Evolutionary conservation across 2,797 vertebrate genomes (phyloP).

Genomic region (Pteronotus mesoamericanus): DNA sequence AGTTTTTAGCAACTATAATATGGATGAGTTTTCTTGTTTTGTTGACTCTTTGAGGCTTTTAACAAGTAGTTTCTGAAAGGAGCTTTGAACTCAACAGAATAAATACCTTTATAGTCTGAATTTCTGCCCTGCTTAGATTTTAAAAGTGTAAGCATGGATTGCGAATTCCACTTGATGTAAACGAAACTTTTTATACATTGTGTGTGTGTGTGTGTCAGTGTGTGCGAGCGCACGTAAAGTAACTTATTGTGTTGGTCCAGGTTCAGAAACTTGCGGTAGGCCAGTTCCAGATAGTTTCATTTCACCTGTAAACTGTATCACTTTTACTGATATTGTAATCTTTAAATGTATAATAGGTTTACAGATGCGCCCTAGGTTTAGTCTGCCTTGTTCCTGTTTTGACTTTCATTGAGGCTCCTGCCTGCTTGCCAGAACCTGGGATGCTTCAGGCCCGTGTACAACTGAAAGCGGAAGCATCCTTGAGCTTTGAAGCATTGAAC

Average conservation of each 20-base stretch:
- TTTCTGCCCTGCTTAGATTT: slow-evolving; percentile 79
- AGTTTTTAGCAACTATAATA: slow-evolving; percentile 51
- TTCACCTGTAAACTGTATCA: slow-evolving; percentile 83
- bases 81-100: slow-evolving; percentile 70
- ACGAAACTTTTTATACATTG: slow-evolving; percentile 73
- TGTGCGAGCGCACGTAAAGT: background rate
- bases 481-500: slow-evolving; percentile 85
- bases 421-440: slow-evolving; percentile 84
- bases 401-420: slow-evolving; percentile 81
- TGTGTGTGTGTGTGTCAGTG: background rate
- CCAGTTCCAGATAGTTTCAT: slow-evolving; percentile 82
- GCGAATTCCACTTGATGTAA: slow-evolving; percentile 82
- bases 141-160: slow-evolving; percentile 79
- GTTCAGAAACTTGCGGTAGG: slow-evolving; percentile 83
- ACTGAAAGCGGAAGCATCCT: slow-evolving; percentile 73
- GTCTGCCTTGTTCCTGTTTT: slow-evolving; percentile 77
- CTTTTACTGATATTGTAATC: slow-evolving; percentile 80
- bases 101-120: slow-evolving; percentile 75
- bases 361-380: slow-evolving; percentile 81
- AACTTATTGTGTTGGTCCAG: slow-evolving; percentile 81
- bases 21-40: slow-evolving; percentile 71
- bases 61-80: slow-evolving; percentile 76
- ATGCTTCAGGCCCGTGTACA: slow-evolving; percentile 68
- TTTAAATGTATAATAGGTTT: slow-evolving; percentile 83
- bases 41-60: slow-evolving; percentile 74